phyloP scores from a whole-genome alignment of 1,140 invertebrate species.

The Drosophila parabipectinata region DNA sequence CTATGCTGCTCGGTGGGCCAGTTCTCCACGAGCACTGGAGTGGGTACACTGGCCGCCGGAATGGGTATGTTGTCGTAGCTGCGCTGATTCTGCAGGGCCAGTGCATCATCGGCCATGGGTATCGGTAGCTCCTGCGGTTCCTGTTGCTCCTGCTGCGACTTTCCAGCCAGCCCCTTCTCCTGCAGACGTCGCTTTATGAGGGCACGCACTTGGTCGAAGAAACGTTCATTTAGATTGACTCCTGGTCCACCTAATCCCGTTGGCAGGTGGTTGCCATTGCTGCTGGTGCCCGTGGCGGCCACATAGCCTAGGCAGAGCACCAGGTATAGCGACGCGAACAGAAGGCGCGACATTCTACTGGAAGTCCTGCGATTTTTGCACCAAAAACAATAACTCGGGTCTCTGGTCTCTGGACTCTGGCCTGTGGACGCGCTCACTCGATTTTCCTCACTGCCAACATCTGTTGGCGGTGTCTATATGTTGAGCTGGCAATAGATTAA shows the following conservation, averaged over 20 bases:
- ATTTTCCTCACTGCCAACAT: conserved; percentile 67
- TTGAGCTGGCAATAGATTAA: conserved; percentile 77
- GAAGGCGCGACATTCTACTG: conserved; percentile 42
- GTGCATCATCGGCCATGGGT: conserved; percentile 52
- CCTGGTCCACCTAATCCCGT: conserved; percentile 30
- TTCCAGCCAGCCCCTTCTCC: conserved; percentile 46
- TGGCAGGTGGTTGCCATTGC: conserved; percentile 71
- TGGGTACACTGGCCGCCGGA: conserved; percentile 68
- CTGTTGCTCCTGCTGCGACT: conserved; percentile 18
- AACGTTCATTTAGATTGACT: conserved; percentile 71
- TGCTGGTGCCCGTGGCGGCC: conserved; percentile 8
- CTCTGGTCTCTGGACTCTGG: conserved; percentile 18
- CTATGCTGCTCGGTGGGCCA: conserved; percentile 88
- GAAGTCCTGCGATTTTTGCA: conserved; percentile 23
- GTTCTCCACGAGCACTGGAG: conserved; percentile 87
- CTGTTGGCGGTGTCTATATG: conserved; percentile 79
- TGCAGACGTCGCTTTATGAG: conserved; percentile 77
- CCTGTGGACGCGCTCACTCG: conserved; percentile 32
- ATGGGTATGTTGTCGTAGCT: conserved; percentile 74
- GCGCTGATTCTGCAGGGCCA: conserved; percentile 67
- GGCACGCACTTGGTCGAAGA: conserved; percentile 77
- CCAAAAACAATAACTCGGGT: conserved; percentile 14
- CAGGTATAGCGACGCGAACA: conserved; percentile 41
- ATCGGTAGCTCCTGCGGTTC: conserved; percentile 46
- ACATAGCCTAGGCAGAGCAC: conserved; percentile 28